Conservation (phyloP, 2,888 invertebrate species). For the Syritta pipiens region DNA sequence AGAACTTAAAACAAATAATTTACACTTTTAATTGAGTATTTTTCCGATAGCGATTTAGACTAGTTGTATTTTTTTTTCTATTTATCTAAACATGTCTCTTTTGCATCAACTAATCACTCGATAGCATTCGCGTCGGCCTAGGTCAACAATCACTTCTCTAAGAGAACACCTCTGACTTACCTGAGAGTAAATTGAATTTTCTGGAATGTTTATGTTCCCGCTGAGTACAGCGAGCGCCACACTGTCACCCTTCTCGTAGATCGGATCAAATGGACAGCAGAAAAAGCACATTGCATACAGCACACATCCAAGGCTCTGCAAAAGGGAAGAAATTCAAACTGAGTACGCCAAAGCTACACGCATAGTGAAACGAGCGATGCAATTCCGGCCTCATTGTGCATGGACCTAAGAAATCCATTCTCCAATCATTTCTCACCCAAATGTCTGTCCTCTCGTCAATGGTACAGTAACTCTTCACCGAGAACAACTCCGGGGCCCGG, state of each 20-base stretch:
- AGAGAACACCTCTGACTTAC: constrained; percentile 61
- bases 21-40: too few species aligned
- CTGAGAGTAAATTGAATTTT: constrained; percentile 83
- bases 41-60: too few species aligned
- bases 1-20: too few species aligned
- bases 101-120: too few species aligned
- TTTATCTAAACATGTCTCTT: too few species aligned
- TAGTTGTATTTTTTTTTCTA: too few species aligned
- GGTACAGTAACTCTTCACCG: constrained; percentile 88
- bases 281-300: constrained; percentile 92
- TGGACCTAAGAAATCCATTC: too few species aligned
- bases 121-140: too few species aligned
- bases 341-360: too few species aligned
- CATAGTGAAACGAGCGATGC: too few species aligned
- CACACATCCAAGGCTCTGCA: constrained; percentile 90
- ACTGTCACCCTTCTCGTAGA: constrained; percentile 91
- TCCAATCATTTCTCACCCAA: constrained; percentile 81
- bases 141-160: background rate
- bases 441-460: constrained; percentile 92
- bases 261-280: constrained; percentile 90
- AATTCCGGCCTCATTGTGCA: too few species aligned
- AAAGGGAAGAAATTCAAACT: too few species aligned
- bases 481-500: constrained; percentile 92
- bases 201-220: constrained; percentile 86
- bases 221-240: constrained; percentile 91